Conservation (phyloP, 2,797 vertebrate genomes). For the Periophthalmus magnuspinnatus region DNA sequence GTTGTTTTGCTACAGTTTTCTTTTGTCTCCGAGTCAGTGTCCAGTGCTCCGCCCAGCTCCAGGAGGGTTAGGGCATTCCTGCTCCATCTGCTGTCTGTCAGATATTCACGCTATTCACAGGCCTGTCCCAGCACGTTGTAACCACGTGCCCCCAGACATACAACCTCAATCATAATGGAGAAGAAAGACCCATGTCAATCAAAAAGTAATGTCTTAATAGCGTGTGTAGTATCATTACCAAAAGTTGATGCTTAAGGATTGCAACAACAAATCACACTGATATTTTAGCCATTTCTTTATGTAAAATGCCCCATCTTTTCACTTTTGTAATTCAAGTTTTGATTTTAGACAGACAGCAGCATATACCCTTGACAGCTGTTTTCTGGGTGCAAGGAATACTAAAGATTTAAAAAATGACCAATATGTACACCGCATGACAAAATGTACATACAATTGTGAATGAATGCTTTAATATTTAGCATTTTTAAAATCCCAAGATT, state of each 20-base stretch:
- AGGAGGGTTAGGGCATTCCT: slow-evolving; percentile 54
- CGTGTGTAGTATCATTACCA: background rate
- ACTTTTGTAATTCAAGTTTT: no score
- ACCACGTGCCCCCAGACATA: slow-evolving; percentile 1
- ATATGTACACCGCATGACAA: no score
- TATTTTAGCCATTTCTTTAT: background rate
- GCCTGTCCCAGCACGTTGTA: slow-evolving; percentile 42
- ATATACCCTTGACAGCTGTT: no score
- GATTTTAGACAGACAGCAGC: no score
- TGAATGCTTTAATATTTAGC: no score
- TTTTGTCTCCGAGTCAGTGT: slow-evolving; percentile 1
- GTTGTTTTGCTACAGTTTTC: background rate
- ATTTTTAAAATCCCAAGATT: no score
- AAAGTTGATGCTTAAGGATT: background rate
- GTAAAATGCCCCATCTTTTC: background rate
- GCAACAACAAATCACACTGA: background rate
- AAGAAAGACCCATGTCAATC: background rate
- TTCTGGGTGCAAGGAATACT: no score
- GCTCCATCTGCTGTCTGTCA: slow-evolving; percentile 38
- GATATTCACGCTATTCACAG: slow-evolving; percentile 30
- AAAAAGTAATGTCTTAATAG: background rate
- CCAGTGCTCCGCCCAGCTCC: slow-evolving; percentile 41
- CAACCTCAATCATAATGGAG: background rate
- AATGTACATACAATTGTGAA: no score
- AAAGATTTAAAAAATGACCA: no score